Percentiles rank a stretch among this genome's conserved stretches.
These are phyloP conservation scores for Ophioninae sp. DNA, from an alignment of 2,888 invertebrate species.

Conservation along the genomic window DNA sequence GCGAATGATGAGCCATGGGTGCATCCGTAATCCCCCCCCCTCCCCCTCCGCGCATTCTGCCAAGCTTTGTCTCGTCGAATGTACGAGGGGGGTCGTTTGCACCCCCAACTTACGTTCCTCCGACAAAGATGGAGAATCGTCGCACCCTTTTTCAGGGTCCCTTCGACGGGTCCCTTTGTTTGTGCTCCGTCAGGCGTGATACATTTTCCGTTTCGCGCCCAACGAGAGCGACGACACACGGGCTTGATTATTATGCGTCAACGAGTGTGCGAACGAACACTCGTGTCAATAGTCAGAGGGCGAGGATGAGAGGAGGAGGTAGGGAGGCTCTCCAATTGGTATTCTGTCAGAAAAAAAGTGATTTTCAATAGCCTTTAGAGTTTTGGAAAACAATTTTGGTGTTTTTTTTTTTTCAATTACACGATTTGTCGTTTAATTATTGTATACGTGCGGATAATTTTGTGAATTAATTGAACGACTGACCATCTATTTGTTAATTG, in stretches of 20 bases:
- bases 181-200: conserved; percentile 76
- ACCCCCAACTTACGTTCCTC: neutral
- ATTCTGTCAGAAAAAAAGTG: conserved; percentile 6
- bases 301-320: conserved; percentile 7
- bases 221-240: conserved; percentile 52
- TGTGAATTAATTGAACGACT: no score
- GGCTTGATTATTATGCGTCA: neutral
- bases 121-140: conserved; percentile 60
- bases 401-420: no score
- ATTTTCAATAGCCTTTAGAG: neutral
- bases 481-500: no score
- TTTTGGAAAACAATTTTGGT: no score
- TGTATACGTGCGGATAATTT: no score
- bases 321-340: neutral
- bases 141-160: conserved; percentile 61
- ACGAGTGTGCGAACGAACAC: conserved; percentile 21
- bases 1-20: conserved; percentile 45
- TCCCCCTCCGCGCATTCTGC: neutral
- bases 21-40: conserved; percentile 1
- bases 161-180: conserved; percentile 74
- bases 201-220: conserved; percentile 76
- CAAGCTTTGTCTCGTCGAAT: conserved; percentile 11
- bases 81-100: conserved; percentile 1
- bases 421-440: no score
- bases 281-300: conserved; percentile 9